Conservation (phyloP, 2,113 vertebrate species). For the Cynocephalus volans region DNA sequence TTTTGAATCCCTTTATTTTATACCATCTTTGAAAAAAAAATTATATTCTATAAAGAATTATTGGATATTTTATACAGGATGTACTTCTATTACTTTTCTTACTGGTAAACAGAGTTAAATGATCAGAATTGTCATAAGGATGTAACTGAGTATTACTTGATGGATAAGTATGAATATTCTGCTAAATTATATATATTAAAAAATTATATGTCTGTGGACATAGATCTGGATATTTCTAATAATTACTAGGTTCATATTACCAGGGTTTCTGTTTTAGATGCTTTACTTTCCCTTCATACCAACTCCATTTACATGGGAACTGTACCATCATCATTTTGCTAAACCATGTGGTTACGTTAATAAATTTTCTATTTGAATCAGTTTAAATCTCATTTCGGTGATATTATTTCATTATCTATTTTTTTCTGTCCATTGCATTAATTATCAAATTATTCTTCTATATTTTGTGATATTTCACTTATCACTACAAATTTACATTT, state of each 20-base stretch:
- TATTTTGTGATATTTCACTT: constrained; percentile 81
- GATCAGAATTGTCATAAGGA: neutral
- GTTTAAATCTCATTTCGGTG: constrained; percentile 80
- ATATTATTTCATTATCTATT: constrained; percentile 80
- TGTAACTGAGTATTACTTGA: neutral
- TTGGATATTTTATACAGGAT: constrained; percentile 54
- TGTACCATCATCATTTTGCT: constrained; percentile 81
- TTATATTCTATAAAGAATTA: constrained; percentile 61
- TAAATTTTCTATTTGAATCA: constrained; percentile 80
- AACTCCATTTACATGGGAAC: constrained; percentile 70
- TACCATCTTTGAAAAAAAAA: constrained; percentile 64
- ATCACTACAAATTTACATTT: constrained; percentile 82
- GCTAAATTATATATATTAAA: constrained; percentile 32
- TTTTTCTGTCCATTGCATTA: constrained; percentile 82
- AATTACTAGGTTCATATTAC: neutral
- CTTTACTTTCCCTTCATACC: constrained; percentile 57
- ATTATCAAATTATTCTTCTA: constrained; percentile 76
- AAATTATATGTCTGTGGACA: neutral
- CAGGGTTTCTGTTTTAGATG: constrained; percentile 50
- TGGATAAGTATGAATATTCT: constrained; percentile 39
- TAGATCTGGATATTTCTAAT: neutral
- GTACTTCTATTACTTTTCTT: constrained; percentile 61
- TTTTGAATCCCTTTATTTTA: constrained; percentile 84
- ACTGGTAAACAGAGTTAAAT: constrained; percentile 39
- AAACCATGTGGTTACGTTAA: constrained; percentile 74